Conservation (phyloP, 2,113 vertebrate species). For the Pseudolaguvia tuberculata region DNA sequence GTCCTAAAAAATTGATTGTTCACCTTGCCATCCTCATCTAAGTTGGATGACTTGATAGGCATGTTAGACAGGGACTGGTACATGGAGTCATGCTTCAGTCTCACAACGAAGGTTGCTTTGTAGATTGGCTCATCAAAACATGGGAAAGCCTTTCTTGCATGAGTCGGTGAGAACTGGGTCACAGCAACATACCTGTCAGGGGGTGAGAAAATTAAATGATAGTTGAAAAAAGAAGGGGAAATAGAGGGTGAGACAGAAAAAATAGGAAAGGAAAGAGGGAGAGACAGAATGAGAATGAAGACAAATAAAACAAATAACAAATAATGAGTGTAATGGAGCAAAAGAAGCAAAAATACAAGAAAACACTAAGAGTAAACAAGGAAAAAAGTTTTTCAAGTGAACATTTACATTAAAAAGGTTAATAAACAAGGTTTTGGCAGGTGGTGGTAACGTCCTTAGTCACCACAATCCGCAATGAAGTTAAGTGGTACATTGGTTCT, state of each 20-base stretch:
- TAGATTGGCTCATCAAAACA: slow-evolving; percentile 98
- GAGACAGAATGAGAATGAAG: no score
- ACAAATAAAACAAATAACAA: no score
- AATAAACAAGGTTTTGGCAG: no score
- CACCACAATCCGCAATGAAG: no score
- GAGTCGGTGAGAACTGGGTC: slow-evolving; percentile 94
- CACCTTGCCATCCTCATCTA: slow-evolving; percentile 87
- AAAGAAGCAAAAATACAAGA: not conserved
- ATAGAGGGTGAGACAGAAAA: not conserved
- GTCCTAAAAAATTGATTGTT: slow-evolving; percentile 75
- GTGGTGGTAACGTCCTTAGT: no score
- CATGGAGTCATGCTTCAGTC: slow-evolving; percentile 83
- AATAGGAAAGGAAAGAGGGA: not conserved
- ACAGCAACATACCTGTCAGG: slow-evolving; percentile 82
- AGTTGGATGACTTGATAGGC: slow-evolving; percentile 81
- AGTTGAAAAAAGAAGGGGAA: not conserved
- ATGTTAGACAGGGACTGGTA: slow-evolving; percentile 95
- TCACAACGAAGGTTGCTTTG: slow-evolving; percentile 94
- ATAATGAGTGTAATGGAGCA: no score
- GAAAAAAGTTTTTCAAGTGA: no score
- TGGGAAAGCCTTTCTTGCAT: slow-evolving; percentile 95
- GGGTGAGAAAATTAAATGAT: not conserved
- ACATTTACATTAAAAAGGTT: no score
- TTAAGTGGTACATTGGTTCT: no score
- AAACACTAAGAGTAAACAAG: not conserved